A percentile compares a stretch with the other conserved stretches of the same genome.
phyloP scores from a whole-genome alignment of 2,797 vertebrate genomes.

The Lutjanus campechanus region DNA sequence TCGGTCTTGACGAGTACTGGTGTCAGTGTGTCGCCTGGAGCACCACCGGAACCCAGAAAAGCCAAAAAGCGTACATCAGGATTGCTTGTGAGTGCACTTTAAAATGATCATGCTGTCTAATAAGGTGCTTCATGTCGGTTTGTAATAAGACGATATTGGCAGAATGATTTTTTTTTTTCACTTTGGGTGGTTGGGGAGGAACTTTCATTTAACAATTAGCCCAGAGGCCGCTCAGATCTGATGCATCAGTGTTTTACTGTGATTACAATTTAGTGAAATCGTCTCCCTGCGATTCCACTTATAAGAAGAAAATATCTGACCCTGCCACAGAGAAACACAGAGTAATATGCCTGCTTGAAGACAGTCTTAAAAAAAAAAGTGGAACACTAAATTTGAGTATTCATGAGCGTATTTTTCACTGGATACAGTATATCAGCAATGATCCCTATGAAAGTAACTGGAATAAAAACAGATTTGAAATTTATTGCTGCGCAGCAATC shows the following conservation, averaged over 20 bases:
- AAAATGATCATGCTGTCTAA: slow-evolving; percentile 40
- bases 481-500: slow-evolving; percentile 77
- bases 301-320: slow-evolving; percentile 44
- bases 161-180: slow-evolving; percentile 16
- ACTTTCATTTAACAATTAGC: slow-evolving; percentile 71
- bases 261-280: slow-evolving; percentile 70
- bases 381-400: slow-evolving; percentile 76
- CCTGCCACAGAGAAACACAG: slow-evolving; percentile 13
- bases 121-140: slow-evolving; percentile 39
- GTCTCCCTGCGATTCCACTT: slow-evolving; percentile 44
- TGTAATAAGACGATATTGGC: slow-evolving; percentile 40
- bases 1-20: slow-evolving; percentile 98
- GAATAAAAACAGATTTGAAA: slow-evolving; percentile 82
- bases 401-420: slow-evolving; percentile 76
- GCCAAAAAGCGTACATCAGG: slow-evolving; percentile 96
- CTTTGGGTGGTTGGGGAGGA: slow-evolving; percentile 40
- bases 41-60: slow-evolving; percentile 98
- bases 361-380: slow-evolving; percentile 53
- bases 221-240: slow-evolving; percentile 61
- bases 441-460: slow-evolving; percentile 81
- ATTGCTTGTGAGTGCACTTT: slow-evolving; percentile 93
- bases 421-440: slow-evolving; percentile 77
- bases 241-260: slow-evolving; percentile 65
- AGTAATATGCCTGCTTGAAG: slow-evolving; percentile 57
- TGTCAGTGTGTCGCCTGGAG: slow-evolving; percentile 99